Conservation (phyloP, 2,113 vertebrate species). For the Isurus oxyrinchus region DNA sequence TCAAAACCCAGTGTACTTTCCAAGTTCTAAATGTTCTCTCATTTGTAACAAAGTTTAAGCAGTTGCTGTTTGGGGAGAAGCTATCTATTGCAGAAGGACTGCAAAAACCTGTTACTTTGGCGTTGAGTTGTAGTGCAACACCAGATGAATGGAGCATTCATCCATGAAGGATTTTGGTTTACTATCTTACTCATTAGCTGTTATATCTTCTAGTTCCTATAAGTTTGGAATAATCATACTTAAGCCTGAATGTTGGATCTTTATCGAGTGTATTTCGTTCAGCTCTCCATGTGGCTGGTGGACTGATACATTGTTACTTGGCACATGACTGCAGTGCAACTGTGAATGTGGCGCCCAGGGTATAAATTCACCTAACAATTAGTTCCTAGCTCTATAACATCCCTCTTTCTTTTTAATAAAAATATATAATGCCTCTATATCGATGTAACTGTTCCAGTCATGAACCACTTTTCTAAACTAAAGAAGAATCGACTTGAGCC, state of each 20-base stretch:
- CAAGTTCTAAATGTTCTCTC: not conserved
- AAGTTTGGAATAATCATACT: not conserved
- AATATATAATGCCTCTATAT: not conserved
- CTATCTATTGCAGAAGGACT: not conserved
- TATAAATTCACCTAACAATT: not conserved
- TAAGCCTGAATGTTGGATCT: not conserved
- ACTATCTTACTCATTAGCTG: not conserved
- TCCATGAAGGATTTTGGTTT: not conserved
- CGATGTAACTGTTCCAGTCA: not conserved
- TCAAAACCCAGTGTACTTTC: not conserved
- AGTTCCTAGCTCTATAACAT: not conserved
- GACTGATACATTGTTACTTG: too few relatives aligned
- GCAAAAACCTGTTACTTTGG: not conserved
- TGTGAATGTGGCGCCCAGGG: not conserved
- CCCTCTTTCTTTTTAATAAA: not conserved
- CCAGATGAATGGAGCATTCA: not conserved
- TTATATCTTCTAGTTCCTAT: not conserved
- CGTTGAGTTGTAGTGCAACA: not conserved
- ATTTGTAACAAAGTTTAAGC: slow-evolving; percentile 17
- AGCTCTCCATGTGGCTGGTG: too few relatives aligned
- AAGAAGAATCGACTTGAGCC: not conserved
- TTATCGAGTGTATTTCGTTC: not conserved
- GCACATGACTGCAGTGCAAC: too few relatives aligned
- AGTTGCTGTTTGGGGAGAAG: not conserved
- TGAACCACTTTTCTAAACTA: not conserved